A percentile compares a stretch with the other conserved stretches of the same genome.
Conservation (phyloP, 1,140 invertebrate species). For the Apocrypta bakeri region DNA sequence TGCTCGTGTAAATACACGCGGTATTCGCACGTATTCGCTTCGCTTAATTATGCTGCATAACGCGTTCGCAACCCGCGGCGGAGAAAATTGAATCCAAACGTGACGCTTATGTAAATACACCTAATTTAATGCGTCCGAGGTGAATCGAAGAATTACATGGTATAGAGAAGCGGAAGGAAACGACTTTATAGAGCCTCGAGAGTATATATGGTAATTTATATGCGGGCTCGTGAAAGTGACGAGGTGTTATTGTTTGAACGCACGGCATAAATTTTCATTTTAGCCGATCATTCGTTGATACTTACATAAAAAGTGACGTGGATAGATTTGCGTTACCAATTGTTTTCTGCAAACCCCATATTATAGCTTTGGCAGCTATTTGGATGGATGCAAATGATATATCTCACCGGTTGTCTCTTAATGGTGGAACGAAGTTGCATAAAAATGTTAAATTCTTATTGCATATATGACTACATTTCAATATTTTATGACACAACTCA, state of each 20-base stretch:
- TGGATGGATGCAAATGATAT: too few relatives aligned
- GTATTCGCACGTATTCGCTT: conserved; percentile 10
- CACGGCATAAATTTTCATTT: neutral
- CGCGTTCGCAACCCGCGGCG: neutral
- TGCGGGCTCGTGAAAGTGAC: neutral
- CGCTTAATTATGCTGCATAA: neutral
- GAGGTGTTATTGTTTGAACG: neutral
- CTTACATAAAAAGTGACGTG: too few relatives aligned
- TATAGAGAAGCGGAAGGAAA: neutral
- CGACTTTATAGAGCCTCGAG: neutral
- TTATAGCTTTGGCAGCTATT: too few relatives aligned
- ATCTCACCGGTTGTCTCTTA: too few relatives aligned
- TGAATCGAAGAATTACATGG: neutral
- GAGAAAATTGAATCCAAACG: neutral
- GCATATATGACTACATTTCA: neutral
- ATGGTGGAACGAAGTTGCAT: too few relatives aligned
- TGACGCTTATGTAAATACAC: neutral
- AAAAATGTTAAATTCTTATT: too few relatives aligned
- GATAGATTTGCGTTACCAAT: too few relatives aligned
- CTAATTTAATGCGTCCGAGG: neutral
- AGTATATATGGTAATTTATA: neutral
- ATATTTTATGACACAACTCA: neutral
- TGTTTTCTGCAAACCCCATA: too few relatives aligned
- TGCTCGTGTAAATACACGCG: too few relatives aligned
- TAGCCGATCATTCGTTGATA: conserved; percentile 1